Conservation (phyloP, 2,113 vertebrate genomes). For the Oophaga pumilio region DNA sequence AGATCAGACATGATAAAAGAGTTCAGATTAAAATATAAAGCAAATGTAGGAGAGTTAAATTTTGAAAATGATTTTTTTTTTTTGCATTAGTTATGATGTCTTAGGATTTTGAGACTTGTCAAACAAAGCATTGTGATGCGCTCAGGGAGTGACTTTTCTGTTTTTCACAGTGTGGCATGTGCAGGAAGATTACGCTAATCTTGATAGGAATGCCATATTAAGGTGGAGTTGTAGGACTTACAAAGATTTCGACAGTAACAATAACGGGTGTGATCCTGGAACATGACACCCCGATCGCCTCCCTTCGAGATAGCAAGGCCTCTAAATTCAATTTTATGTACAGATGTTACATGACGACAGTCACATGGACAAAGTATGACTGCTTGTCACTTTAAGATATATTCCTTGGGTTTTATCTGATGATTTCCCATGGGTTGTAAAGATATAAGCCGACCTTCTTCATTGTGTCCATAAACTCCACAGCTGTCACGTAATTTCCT, state of each 20-base stretch:
- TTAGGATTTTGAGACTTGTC: no score
- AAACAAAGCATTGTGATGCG: background rate
- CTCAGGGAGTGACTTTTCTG: background rate
- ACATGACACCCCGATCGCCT: background rate
- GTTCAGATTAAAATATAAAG: no score
- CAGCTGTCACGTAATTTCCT: no score
- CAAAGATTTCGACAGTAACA: background rate
- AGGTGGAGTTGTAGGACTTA: background rate
- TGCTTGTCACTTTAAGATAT: no score
- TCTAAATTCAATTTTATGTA: background rate
- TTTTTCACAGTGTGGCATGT: no score
- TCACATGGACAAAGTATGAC: background rate
- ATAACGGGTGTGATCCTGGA: background rate
- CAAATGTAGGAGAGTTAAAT: no score
- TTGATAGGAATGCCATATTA: background rate
- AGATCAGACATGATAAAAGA: no score
- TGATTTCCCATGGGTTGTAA: background rate
- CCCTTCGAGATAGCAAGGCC: background rate
- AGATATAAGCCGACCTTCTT: background rate
- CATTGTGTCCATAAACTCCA: background rate
- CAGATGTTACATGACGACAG: background rate
- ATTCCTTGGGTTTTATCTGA: no score
- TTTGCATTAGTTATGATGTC: no score
- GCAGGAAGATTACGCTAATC: background rate
- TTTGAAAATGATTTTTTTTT: no score